These are phyloP conservation scores for Podargus strigoides DNA, from an alignment of 2,797 vertebrate species.

Conservation along the genomic window DNA sequence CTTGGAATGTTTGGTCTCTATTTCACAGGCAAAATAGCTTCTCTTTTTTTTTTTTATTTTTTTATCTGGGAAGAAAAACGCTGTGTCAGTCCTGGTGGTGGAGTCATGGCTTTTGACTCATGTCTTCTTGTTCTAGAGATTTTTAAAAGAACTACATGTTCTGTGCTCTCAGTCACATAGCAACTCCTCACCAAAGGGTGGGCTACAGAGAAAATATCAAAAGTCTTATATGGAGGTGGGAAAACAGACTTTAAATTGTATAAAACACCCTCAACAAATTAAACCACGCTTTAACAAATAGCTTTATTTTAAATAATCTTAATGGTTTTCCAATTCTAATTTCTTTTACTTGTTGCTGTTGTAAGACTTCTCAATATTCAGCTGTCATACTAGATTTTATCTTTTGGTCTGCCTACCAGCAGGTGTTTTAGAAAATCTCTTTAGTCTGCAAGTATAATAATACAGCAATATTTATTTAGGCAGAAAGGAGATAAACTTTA, in stretches of 20 bases:
- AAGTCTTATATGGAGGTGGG: conserved; percentile 22
- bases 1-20: conserved; percentile 25
- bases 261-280: background rate
- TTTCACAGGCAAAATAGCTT: conserved; percentile 50
- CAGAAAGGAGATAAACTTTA: background rate
- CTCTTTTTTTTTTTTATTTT: background rate
- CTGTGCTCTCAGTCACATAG: background rate
- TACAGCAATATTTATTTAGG: conserved; percentile 9
- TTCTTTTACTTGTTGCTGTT: background rate
- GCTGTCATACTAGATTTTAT: background rate
- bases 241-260: background rate
- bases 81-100: conserved; percentile 60
- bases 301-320: background rate
- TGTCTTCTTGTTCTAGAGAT: conserved; percentile 1
- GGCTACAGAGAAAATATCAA: background rate
- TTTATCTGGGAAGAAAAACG: background rate
- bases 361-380: background rate
- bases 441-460: background rate
- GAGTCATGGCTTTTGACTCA: conserved; percentile 55
- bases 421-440: background rate
- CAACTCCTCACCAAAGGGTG: background rate
- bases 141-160: background rate
- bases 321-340: background rate
- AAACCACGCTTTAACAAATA: background rate
- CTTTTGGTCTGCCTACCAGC: background rate